Conservation (phyloP, 2,888 invertebrate genomes). For the Apocheima hispidaria region DNA sequence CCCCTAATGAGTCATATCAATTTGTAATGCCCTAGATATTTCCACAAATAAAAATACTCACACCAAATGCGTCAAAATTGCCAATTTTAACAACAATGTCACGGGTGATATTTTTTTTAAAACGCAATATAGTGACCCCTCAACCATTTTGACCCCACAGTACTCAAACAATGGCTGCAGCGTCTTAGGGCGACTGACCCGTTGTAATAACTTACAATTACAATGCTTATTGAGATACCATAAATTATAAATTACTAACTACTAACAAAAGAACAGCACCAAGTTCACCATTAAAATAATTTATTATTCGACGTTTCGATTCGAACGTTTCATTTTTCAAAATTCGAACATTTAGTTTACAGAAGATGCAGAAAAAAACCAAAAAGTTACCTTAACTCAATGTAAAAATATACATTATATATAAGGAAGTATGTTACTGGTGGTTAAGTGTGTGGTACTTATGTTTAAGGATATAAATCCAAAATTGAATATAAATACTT, state of each 20-base stretch:
- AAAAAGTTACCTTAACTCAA: too few species aligned
- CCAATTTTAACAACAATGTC: conserved; percentile 42
- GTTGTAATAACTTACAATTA: conserved; percentile 78
- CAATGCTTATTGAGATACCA: conserved; percentile 79
- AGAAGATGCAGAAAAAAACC: too few species aligned
- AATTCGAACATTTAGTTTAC: conserved; percentile 30
- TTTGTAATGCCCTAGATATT: conserved; percentile 50
- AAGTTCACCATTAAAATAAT: conserved; percentile 47
- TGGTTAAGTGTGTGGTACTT: too few species aligned
- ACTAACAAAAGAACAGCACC: conserved; percentile 42
- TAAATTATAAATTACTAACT: conserved; percentile 76
- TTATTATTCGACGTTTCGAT: conserved; percentile 31
- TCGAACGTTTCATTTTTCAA: conserved; percentile 31
- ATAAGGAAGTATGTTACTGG: too few species aligned
- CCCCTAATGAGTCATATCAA: background rate
- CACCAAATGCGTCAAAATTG: conserved; percentile 31
- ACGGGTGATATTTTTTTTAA: conserved; percentile 70
- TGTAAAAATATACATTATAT: too few species aligned
- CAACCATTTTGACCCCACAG: conserved; percentile 79
- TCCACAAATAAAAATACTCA: conserved; percentile 54
- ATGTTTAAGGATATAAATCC: too few species aligned
- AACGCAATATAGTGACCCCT: conserved; percentile 79
- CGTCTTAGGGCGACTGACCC: conserved; percentile 80
- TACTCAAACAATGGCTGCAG: conserved; percentile 61
- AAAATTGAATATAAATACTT: too few species aligned